A percentile compares a stretch with the other conserved stretches of the same genome.
phyloP scores from a whole-genome alignment of 2,113 vertebrate species.

The Forbesichthys agassizii region DNA sequence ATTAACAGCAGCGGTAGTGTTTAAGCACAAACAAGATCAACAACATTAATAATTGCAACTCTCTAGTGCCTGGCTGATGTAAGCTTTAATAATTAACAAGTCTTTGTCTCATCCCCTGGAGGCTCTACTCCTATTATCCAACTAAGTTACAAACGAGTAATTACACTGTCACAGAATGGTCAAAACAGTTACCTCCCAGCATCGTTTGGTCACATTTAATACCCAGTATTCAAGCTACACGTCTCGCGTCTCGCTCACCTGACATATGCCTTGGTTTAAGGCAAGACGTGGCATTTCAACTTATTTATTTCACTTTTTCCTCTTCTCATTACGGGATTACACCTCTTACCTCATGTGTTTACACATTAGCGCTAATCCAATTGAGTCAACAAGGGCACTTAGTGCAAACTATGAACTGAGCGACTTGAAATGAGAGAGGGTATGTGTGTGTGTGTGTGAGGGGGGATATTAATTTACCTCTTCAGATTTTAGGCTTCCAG shows the following conservation, averaged over 20 bases:
- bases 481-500: conserved; percentile 76
- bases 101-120: conserved; percentile 80
- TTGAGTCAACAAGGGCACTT: conserved; percentile 85
- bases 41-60: conserved; percentile 84
- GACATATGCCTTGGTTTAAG: conserved; percentile 64
- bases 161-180: conserved; percentile 78
- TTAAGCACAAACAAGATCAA: conserved; percentile 84
- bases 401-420: conserved; percentile 79
- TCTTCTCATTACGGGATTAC: conserved; percentile 81
- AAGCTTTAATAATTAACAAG: conserved; percentile 86
- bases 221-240: conserved; percentile 54
- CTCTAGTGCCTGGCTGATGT: conserved; percentile 81
- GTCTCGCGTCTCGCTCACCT: conserved; percentile 52
- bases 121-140: conserved; percentile 79
- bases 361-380: conserved; percentile 85
- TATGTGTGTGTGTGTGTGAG: conserved; percentile 39
- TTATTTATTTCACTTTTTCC: conserved; percentile 77
- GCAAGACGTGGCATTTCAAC: conserved; percentile 69
- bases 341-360: conserved; percentile 83
- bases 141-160: conserved; percentile 82
- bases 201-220: conserved; percentile 62
- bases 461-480: conserved; percentile 81
- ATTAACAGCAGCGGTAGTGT: conserved; percentile 82
- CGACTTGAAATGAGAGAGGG: conserved; percentile 66
- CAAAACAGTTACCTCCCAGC: conserved; percentile 72